These are phyloP conservation scores for Coelopa frigida DNA, from an alignment of 1,140 invertebrate genomes.

Conservation along the genomic window DNA sequence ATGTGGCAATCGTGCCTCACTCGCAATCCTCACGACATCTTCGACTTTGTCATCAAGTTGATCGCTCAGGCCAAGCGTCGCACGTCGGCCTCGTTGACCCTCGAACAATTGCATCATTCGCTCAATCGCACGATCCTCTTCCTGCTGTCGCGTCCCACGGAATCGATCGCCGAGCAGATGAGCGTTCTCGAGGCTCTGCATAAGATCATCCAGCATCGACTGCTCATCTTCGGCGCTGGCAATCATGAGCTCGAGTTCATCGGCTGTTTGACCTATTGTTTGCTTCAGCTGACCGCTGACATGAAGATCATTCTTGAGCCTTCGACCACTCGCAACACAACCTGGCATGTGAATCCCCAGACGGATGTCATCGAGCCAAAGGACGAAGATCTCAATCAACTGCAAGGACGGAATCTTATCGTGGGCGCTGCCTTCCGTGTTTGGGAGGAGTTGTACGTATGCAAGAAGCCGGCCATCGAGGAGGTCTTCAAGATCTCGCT, in stretches of 20 bases:
- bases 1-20: constrained; percentile 88
- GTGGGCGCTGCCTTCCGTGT: constrained; percentile 83
- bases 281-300: constrained; percentile 88
- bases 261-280: constrained; percentile 88
- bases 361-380: constrained; percentile 60
- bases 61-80: constrained; percentile 81
- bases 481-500: constrained; percentile 87
- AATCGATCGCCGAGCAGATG: constrained; percentile 84
- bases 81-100: constrained; percentile 61
- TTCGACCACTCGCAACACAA: constrained; percentile 58
- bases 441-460: constrained; percentile 95
- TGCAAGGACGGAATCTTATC: constrained; percentile 78
- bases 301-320: constrained; percentile 78
- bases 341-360: constrained; percentile 81
- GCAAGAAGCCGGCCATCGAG: constrained; percentile 91
- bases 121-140: constrained; percentile 91
- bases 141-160: constrained; percentile 82
- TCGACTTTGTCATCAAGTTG: constrained; percentile 90
- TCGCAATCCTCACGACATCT: constrained; percentile 88
- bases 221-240: constrained; percentile 85
- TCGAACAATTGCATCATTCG: constrained; percentile 86
- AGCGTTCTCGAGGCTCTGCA: constrained; percentile 87
- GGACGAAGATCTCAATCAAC: constrained; percentile 67
- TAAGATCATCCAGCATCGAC: constrained; percentile 74
- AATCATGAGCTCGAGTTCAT: constrained; percentile 95